These are phyloP conservation scores for Tichodroma muraria DNA, from an alignment of 2,113 vertebrate species.

Conservation along the genomic window DNA sequence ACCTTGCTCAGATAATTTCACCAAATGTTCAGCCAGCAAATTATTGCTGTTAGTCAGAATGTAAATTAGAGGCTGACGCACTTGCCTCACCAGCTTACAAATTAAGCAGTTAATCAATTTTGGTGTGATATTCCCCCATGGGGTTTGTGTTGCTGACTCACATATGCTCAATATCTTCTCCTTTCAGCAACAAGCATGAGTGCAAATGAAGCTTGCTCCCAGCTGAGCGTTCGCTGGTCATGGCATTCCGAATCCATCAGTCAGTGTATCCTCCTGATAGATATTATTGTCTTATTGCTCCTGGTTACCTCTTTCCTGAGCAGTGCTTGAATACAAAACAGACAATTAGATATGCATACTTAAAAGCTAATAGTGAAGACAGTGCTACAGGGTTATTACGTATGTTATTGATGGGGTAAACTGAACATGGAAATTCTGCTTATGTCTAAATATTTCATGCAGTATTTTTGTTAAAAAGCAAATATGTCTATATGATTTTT, in stretches of 20 bases:
- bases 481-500: not conserved
- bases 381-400: not conserved
- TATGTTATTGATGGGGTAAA: not conserved
- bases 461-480: not conserved
- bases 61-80: slow-evolving; percentile 26
- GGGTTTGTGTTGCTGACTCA: slow-evolving; percentile 35
- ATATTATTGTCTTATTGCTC: slow-evolving; percentile 26
- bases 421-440: not conserved
- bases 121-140: not conserved
- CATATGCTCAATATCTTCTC: slow-evolving; percentile 13
- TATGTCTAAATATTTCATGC: not conserved
- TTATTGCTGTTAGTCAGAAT: slow-evolving; percentile 43
- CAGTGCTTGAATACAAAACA: slow-evolving; percentile 30
- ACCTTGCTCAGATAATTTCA: slow-evolving; percentile 39
- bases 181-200: not conserved
- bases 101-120: slow-evolving; percentile 47
- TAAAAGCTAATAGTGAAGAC: not conserved
- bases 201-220: slow-evolving; percentile 40
- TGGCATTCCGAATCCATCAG: slow-evolving; percentile 26
- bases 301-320: slow-evolving; percentile 22
- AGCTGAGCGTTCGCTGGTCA: not conserved
- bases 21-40: slow-evolving; percentile 26
- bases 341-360: slow-evolving; percentile 27
- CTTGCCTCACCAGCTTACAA: slow-evolving; percentile 26
- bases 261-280: slow-evolving; percentile 26